Conservation (phyloP, 2,113 vertebrate species). For the Takifugu bimaculatus region DNA sequence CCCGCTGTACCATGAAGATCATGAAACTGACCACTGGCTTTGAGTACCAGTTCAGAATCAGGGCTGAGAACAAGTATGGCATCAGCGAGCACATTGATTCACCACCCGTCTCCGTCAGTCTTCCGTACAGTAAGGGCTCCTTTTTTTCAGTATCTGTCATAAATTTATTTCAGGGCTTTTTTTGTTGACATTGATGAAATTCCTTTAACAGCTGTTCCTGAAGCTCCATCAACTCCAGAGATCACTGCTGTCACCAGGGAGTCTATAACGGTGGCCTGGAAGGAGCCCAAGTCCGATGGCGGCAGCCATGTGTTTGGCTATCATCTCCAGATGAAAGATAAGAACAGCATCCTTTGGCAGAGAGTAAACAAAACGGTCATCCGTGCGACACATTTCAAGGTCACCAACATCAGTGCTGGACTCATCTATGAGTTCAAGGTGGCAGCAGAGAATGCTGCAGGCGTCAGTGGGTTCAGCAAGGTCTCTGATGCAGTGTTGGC, state of each 20-base stretch:
- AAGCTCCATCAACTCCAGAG: slow-evolving; percentile 88
- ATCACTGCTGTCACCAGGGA: slow-evolving; percentile 87
- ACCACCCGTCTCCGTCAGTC: slow-evolving; percentile 78
- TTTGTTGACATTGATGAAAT: not conserved
- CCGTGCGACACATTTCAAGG: slow-evolving; percentile 93
- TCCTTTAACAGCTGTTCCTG: slow-evolving; percentile 79
- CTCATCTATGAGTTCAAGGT: slow-evolving; percentile 98
- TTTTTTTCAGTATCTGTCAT: not conserved
- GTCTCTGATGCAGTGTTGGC: slow-evolving; percentile 91
- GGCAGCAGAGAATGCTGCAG: slow-evolving; percentile 93
- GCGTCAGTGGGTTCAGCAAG: slow-evolving; percentile 87
- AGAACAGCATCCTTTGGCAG: slow-evolving; percentile 96
- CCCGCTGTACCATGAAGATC: slow-evolving; percentile 90
- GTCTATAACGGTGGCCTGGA: slow-evolving; percentile 87
- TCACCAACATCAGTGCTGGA: slow-evolving; percentile 84
- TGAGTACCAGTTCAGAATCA: slow-evolving; percentile 97
- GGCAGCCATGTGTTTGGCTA: slow-evolving; percentile 89
- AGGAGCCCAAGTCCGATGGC: slow-evolving; percentile 91
- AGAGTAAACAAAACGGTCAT: slow-evolving; percentile 90
- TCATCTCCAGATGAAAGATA: slow-evolving; percentile 97
- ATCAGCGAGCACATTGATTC: slow-evolving; percentile 95
- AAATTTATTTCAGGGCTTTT: not conserved
- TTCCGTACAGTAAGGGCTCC: slow-evolving; percentile 90
- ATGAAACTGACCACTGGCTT: slow-evolving; percentile 90
- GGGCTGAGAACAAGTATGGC: slow-evolving; percentile 96